Evolutionary conservation across 1,140 invertebrate species (phyloP).

Genomic region (Drosophila chauvacae): DNA sequence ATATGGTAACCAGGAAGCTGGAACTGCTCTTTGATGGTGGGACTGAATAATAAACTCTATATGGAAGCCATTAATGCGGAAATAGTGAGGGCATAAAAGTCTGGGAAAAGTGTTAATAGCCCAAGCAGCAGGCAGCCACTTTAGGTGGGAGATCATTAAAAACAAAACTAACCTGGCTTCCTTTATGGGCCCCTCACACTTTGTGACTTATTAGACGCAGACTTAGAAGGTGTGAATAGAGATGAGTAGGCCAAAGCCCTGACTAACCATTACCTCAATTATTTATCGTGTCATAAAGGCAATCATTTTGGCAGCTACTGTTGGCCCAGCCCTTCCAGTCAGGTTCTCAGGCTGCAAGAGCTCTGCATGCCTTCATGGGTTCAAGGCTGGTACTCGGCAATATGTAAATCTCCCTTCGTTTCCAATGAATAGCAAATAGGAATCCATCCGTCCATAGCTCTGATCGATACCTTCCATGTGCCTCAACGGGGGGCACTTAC

Average conservation of each 20-base stretch:
- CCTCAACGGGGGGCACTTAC: constrained; percentile 55
- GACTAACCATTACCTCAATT: neutral
- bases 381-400: constrained; percentile 34
- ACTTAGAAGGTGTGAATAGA: neutral
- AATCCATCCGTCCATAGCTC: constrained; percentile 20
- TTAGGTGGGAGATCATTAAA: constrained; percentile 1
- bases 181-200: neutral
- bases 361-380: neutral
- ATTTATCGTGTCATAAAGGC: constrained; percentile 10
- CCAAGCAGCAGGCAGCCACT: constrained; percentile 4
- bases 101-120: constrained; percentile 45
- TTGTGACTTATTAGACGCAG: constrained; percentile 5
- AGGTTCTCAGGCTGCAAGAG: constrained; percentile 18
- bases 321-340: constrained; percentile 7
- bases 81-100: constrained; percentile 17
- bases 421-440: constrained; percentile 54
- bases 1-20: constrained; percentile 26
- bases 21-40: constrained; percentile 1
- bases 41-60: constrained; percentile 27
- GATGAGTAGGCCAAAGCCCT: neutral
- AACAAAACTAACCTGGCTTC: neutral
- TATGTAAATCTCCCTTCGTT: constrained; percentile 29
- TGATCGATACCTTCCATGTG: constrained; percentile 45
- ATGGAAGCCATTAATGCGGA: constrained; percentile 35
- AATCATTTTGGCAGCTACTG: constrained; percentile 27